A percentile compares a stretch with the other conserved stretches of the same genome.
These are phyloP conservation scores for Potamilus streckersoni DNA, from an alignment of 1,140 invertebrate species.

Conservation along the genomic window DNA sequence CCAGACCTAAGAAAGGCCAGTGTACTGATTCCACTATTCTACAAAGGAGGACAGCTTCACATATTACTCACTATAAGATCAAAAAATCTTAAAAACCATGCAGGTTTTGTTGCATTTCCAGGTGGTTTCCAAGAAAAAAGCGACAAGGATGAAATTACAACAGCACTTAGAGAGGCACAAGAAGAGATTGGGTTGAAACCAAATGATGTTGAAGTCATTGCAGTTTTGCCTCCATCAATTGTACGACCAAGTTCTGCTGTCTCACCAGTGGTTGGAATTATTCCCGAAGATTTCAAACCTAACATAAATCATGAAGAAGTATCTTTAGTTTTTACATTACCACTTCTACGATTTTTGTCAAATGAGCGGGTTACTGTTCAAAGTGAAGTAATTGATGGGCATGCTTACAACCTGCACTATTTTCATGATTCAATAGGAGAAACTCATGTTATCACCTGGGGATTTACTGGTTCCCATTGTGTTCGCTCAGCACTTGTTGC, in stretches of 20 bases:
- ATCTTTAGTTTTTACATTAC: constrained; percentile 34
- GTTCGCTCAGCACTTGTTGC: constrained; percentile 7
- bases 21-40: constrained; percentile 43
- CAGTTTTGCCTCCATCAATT: constrained; percentile 30
- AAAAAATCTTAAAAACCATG: constrained; percentile 28
- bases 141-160: constrained; percentile 35
- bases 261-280: constrained; percentile 37
- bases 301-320: constrained; percentile 39
- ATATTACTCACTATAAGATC: constrained; percentile 35
- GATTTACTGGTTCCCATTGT: constrained; percentile 2
- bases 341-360: constrained; percentile 35
- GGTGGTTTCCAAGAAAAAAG: constrained; percentile 36
- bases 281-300: constrained; percentile 40
- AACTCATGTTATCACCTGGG: constrained; percentile 3
- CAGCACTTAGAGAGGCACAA: constrained; percentile 45
- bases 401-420: constrained; percentile 1
- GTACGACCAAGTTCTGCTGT: constrained; percentile 39
- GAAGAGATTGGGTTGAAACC: constrained; percentile 45
- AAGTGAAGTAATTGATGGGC: constrained; percentile 3
- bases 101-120: constrained; percentile 43
- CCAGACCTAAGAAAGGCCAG: constrained; percentile 23
- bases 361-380: not conserved
- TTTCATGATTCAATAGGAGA: constrained; percentile 5
- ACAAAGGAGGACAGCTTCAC: constrained; percentile 23
- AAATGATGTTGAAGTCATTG: constrained; percentile 32